Percentiles rank a stretch among this genome's conserved stretches.
These are phyloP conservation scores for Kradibia gibbosae DNA, from an alignment of 1,140 invertebrate genomes.

Conservation along the genomic window DNA sequence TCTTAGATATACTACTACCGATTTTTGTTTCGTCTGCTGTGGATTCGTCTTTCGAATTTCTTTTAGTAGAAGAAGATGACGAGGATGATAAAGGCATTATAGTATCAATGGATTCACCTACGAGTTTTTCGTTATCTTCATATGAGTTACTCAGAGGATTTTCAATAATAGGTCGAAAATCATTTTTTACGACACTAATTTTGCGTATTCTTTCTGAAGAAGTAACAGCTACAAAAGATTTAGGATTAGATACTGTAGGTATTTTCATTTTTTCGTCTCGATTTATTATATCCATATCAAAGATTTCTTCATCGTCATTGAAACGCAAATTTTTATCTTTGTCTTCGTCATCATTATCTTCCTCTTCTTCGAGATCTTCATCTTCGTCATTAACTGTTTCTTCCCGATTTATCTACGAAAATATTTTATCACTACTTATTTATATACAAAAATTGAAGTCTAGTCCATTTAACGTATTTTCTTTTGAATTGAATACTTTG, in stretches of 20 bases:
- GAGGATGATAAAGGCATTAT: slow-evolving; percentile 29
- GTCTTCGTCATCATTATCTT: slow-evolving; percentile 51
- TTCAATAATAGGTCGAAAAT: slow-evolving; percentile 75
- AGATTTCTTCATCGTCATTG: slow-evolving; percentile 75
- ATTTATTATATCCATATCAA: slow-evolving; percentile 79
- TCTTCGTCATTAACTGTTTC: slow-evolving; percentile 20
- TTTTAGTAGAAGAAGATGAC: slow-evolving; percentile 55
- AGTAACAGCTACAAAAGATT: slow-evolving; percentile 68
- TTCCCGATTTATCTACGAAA: slow-evolving; percentile 16
- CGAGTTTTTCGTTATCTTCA: slow-evolving; percentile 58
- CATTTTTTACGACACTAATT: slow-evolving; percentile 74
- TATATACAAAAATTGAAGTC: no score
- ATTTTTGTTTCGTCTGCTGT: slow-evolving; percentile 59
- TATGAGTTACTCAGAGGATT: slow-evolving; percentile 57
- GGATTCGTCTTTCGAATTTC: slow-evolving; percentile 65
- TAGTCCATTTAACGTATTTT: no score
- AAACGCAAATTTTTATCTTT: slow-evolving; percentile 56
- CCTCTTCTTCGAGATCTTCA: slow-evolving; percentile 43
- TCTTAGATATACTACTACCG: slow-evolving; percentile 74
- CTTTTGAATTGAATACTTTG: neutral
- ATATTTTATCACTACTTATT: neutral
- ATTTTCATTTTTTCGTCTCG: slow-evolving; percentile 66
- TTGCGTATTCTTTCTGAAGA: slow-evolving; percentile 67
- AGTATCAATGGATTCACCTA: slow-evolving; percentile 58
- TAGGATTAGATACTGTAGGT: slow-evolving; percentile 57